Evolutionary conservation across 2,797 vertebrate species (phyloP).

Genomic region (Luscinia megarhynchos): DNA sequence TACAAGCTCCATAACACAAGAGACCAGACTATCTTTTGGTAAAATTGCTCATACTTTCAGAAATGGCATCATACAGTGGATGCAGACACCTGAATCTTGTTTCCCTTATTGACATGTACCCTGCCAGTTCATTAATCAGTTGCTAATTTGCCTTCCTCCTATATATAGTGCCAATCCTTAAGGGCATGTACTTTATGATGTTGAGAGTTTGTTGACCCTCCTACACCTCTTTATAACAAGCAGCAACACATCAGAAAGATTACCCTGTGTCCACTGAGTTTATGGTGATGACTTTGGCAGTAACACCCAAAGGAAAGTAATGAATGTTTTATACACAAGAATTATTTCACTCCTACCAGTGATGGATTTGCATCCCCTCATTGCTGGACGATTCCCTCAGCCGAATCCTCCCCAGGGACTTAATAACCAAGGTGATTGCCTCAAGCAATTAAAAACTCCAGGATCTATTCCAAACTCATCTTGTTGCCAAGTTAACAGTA

Average conservation of each 20-base stretch:
- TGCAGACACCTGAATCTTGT: neutral
- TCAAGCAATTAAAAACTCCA: slow-evolving; percentile 34
- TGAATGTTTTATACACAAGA: neutral
- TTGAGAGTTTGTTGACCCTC: neutral
- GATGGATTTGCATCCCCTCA: neutral
- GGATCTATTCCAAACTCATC: slow-evolving; percentile 13
- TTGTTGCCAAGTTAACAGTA: slow-evolving; percentile 14
- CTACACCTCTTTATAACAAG: neutral
- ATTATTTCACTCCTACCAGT: neutral
- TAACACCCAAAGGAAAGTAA: neutral
- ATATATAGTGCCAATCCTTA: neutral
- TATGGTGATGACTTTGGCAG: neutral
- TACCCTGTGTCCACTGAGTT: neutral
- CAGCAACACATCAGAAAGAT: neutral
- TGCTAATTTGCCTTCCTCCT: neutral
- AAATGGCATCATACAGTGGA: neutral
- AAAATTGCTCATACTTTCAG: neutral
- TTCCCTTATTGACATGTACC: neutral
- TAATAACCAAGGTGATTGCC: slow-evolving; percentile 11
- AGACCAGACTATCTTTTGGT: neutral
- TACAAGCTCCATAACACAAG: neutral
- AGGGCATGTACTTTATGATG: neutral
- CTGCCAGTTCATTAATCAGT: neutral
- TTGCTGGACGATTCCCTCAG: neutral
- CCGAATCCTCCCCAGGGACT: neutral